Evolutionary conservation across 2,888 invertebrate species (phyloP), one percentile per base, ranked within the genome.

Genomic region (Scaptomyza cyrtandrae): DNA sequence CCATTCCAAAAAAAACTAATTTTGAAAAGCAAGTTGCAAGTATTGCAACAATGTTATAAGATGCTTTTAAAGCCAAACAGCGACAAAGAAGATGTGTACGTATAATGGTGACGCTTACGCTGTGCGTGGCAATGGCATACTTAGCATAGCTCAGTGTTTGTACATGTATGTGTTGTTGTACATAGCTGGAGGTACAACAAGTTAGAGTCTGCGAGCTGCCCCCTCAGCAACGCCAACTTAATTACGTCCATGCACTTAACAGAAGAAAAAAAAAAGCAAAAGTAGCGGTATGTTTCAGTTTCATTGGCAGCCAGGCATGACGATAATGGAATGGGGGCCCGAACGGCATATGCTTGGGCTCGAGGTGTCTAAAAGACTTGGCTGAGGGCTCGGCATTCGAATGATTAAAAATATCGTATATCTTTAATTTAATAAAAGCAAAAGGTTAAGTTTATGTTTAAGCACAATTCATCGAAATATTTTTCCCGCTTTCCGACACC

Each of bases 221-320:
- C 54, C 52, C 35, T 9, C 33, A 27, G 46, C 62, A 55, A 49
- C 72, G 41, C 39, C 64, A 64, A 66, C 76, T 81, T 78, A 75
- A 86, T 84, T 83, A 83, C 75, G 63, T 60, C 78, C 57, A 45
- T 78, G 63, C 78, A 77, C 58, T 76, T 61, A 71, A 65, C 41
- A 41, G 41, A 39, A 50, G 73, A 57, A 75, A 88, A 50, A 74
- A 57, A 75, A 88, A 80, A 81, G 81, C 83, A 86, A 86, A 88
- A 89, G 77, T 88, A 89, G 80, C 84, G 84, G 81, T 75, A 75
- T 86, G 63, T 82, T 83, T 88, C 72, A 62, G 78, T 80, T 86
- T 86, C 79, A 78, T 65, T 80, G 70, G 60, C 80, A 80, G 65
- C 80, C 74, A 69, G 56, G 66, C 84, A 63, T 67, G 61, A 72